Evolutionary conservation across 2,113 vertebrate genomes (phyloP), one percentile per base, ranked within the genome.

Genomic region (Brachionichthys hirsutus): DNA sequence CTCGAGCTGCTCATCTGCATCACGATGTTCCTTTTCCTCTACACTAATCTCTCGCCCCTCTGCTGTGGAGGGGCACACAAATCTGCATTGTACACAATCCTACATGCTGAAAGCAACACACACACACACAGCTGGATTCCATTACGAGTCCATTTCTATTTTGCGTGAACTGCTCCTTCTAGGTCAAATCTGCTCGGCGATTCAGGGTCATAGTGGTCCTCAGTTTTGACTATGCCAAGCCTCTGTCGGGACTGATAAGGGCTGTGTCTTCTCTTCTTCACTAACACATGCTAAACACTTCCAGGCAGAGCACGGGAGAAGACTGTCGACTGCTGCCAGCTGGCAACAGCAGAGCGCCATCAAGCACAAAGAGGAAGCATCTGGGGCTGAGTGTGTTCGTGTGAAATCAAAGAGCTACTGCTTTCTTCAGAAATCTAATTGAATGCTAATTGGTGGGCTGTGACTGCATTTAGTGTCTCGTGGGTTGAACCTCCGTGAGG

Each of bases 21-120:
- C 49, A 18, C 48, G 24, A 18, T 22, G 12, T 49, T 48, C 50
- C 50, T 46, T 57, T 50, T 44, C 57, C 62, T 63, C 51, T 61
- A 62, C 54, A 30, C 24, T 30, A 3, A 70, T 46, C 67, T 44
- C n/a, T 18, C 42, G 50, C 65, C 63, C 41, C 57, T 52, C 54
- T 12, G 49, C 68, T 52, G 72, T 84, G 6, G 4, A 30, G 24
- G 8, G 4, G 24, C 3, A 30, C 24, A 30, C 24, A 30, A 30
- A 30, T 30, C 24, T 30, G 24, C 4, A 30, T 30, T 30, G 24
- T 30, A 6, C 24, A 6, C 8, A 30, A 30, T 30, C 24, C 24
- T 30, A 30, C 4, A 30, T 30, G 24, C 8, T 30, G 3, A 30
- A 30, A 30, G 8, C 24, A 30, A 30, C 3, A 30, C 24, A 30